Percentiles rank a stretch among this genome's conserved stretches.
phyloP scores from a whole-genome alignment of 1,140 invertebrate species.

The Zaprionus africanus region DNA sequence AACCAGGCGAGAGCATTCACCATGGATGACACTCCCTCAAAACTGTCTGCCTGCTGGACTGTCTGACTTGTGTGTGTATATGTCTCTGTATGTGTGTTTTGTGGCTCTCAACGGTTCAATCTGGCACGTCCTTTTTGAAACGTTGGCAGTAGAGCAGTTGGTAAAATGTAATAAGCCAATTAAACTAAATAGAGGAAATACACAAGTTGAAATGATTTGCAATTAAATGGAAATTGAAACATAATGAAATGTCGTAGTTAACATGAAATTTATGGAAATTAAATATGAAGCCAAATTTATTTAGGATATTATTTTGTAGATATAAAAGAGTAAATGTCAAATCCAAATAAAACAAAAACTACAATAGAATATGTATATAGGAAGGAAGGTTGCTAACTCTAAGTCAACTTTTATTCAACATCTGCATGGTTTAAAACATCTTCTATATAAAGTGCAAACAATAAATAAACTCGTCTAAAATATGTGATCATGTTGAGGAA shows the following conservation, averaged over 20 bases:
- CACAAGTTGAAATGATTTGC: not conserved
- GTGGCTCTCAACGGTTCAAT: conserved; percentile 1
- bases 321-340: too few species aligned
- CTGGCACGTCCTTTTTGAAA: not conserved
- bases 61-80: not conserved
- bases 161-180: not conserved
- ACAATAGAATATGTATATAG: too few species aligned
- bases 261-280: not conserved
- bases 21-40: not conserved
- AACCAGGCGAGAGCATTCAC: conserved; percentile 16
- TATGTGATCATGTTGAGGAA: too few species aligned
- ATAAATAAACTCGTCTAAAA: too few species aligned
- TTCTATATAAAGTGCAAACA: too few species aligned
- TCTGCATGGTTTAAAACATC: too few species aligned
- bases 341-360: too few species aligned
- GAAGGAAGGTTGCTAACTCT: too few species aligned
- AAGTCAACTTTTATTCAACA: too few species aligned
- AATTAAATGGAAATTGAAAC: conserved; percentile 19
- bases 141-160: conserved; percentile 11
- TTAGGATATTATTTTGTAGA: not conserved
- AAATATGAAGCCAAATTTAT: not conserved
- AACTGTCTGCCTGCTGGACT: not conserved
- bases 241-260: not conserved
- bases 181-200: conserved; percentile 7
- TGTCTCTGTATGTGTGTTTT: not conserved